These are phyloP conservation scores for Tyto alba DNA, from an alignment of 2,113 vertebrate species.

Conservation along the genomic window DNA sequence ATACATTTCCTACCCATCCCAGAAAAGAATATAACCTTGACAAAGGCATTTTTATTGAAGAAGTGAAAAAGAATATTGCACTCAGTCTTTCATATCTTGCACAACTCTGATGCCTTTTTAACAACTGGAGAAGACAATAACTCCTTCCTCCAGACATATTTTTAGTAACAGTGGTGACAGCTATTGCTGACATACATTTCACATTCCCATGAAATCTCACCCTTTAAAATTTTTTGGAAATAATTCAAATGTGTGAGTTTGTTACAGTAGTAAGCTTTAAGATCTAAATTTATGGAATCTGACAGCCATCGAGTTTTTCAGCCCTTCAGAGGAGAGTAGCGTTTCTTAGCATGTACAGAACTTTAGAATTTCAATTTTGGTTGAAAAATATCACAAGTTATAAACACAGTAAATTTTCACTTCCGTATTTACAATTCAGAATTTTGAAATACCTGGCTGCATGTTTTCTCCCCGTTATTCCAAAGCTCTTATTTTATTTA, in stretches of 20 bases:
- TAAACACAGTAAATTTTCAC: background rate
- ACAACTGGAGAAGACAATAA: background rate
- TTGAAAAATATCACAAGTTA: background rate
- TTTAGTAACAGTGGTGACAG: background rate
- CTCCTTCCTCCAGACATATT: background rate
- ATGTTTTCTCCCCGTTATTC: background rate
- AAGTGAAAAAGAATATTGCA: background rate
- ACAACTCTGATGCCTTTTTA: background rate
- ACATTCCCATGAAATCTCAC: background rate
- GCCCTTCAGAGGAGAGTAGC: background rate
- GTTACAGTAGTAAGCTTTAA: background rate
- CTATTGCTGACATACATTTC: background rate
- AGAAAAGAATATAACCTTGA: background rate
- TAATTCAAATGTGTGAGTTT: background rate
- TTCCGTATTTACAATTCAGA: background rate
- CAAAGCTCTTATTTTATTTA: background rate
- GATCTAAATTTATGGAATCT: background rate
- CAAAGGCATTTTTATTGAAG: background rate
- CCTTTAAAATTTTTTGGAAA: background rate
- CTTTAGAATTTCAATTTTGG: background rate
- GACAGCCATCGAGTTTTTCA: background rate
- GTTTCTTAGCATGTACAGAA: background rate
- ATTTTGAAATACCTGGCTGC: background rate
- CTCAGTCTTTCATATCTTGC: background rate
- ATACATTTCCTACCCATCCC: background rate